Percentiles rank a stretch among this genome's conserved stretches.
Evolutionary conservation across 2,797 vertebrate genomes (phyloP).

Genomic region (Malurus splendens): DNA sequence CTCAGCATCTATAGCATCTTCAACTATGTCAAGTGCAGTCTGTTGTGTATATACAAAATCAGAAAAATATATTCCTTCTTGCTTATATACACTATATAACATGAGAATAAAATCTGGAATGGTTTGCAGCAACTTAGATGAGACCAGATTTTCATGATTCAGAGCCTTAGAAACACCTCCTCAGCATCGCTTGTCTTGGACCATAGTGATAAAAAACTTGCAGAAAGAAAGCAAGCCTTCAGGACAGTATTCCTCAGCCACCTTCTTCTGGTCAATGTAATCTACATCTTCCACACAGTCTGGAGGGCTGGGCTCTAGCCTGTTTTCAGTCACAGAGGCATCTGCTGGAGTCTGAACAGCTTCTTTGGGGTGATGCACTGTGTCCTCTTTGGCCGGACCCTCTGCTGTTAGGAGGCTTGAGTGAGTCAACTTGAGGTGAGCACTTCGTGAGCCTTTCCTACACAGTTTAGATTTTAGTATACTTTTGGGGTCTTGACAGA

Average conservation of each 20-base stretch:
- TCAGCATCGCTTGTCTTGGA: constrained; percentile 82
- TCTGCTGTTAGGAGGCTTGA: constrained; percentile 6
- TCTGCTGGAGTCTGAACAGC: neutral
- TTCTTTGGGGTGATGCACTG: neutral
- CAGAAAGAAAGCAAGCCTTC: constrained; percentile 79
- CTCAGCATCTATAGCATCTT: neutral
- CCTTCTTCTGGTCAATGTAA: constrained; percentile 64
- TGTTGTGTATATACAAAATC: neutral
- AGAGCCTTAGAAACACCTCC: neutral
- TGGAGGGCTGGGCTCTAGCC: neutral
- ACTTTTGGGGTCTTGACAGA: constrained; percentile 73
- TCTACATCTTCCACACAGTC: constrained; percentile 72
- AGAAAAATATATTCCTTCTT: constrained; percentile 34
- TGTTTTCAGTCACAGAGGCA: neutral
- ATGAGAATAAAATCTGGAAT: neutral
- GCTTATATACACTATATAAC: constrained; percentile 2
- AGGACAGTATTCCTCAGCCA: constrained; percentile 80
- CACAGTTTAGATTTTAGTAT: constrained; percentile 80
- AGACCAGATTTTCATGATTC: neutral
- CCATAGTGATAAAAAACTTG: constrained; percentile 81
- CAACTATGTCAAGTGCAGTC: neutral
- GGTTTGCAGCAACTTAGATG: neutral
- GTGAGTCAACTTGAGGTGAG: constrained; percentile 75
- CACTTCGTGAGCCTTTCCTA: constrained; percentile 70
- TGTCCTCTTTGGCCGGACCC: neutral